Evolutionary conservation across 2,888 invertebrate genomes (phyloP).

Genomic region (Drosophila longiperda): DNA sequence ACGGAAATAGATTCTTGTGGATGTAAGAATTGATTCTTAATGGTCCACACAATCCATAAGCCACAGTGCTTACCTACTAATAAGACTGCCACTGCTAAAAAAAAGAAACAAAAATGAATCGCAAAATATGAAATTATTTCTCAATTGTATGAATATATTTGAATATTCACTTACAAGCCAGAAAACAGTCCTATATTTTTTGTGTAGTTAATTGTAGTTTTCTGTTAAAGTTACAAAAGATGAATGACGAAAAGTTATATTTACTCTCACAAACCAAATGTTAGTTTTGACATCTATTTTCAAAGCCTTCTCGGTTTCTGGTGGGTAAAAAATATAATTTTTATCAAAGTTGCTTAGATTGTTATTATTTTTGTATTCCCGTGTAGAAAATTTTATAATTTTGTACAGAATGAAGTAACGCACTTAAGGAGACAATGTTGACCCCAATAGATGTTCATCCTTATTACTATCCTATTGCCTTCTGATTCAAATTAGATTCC

Average conservation of each 20-base stretch:
- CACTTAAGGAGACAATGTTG: background rate
- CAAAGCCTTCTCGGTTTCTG: background rate
- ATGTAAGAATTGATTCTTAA: background rate
- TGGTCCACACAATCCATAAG: background rate
- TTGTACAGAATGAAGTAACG: background rate
- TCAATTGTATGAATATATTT: background rate
- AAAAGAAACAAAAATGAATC: background rate
- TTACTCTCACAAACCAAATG: background rate
- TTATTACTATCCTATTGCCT: background rate
- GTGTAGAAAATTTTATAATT: background rate
- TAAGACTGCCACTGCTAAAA: slow-evolving; percentile 12
- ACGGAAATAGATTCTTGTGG: background rate
- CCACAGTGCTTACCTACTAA: slow-evolving; percentile 2
- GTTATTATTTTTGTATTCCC: background rate
- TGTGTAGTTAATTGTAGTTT: slow-evolving; percentile 2
- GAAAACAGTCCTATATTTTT: slow-evolving; percentile 7
- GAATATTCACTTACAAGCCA: slow-evolving; percentile 22
- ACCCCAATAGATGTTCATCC: background rate
- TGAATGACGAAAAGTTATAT: background rate
- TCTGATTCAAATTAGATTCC: no score
- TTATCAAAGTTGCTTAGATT: background rate
- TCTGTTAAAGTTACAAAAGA: slow-evolving; percentile 1
- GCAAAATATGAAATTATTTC: background rate
- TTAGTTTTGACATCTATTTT: background rate
- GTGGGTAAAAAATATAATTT: background rate